phyloP scores from a whole-genome alignment of 2,113 vertebrate genomes.

The Dendrocopos noguchii region DNA sequence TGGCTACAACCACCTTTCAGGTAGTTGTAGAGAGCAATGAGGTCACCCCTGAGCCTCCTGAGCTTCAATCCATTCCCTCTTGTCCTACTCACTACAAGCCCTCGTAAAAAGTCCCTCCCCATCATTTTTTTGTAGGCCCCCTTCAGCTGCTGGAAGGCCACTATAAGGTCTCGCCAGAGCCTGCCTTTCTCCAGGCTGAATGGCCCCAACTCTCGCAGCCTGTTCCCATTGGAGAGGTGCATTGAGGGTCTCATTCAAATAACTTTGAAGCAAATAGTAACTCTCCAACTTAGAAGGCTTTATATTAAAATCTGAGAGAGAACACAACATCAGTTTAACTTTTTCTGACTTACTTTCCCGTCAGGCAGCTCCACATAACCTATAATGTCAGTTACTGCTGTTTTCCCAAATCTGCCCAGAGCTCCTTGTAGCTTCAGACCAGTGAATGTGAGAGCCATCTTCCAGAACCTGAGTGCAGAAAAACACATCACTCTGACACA shows the following conservation, averaged over 20 bases:
- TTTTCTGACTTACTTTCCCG: constrained; percentile 83
- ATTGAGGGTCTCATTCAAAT: neutral
- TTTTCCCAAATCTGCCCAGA: constrained; percentile 92
- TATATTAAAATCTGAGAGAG: neutral
- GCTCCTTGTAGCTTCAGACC: constrained; percentile 90
- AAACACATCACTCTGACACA: neutral
- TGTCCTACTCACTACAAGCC: too few relatives aligned
- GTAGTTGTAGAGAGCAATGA: too few relatives aligned
- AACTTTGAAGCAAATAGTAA: neutral
- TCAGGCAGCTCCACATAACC: constrained; percentile 90
- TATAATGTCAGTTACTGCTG: constrained; percentile 83
- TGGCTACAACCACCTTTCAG: too few relatives aligned
- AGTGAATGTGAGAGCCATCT: constrained; percentile 88
- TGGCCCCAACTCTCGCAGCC: too few relatives aligned
- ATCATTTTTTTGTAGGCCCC: too few relatives aligned
- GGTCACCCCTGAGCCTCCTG: too few relatives aligned
- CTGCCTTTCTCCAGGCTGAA: too few relatives aligned
- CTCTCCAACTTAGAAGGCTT: neutral
- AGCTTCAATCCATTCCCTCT: too few relatives aligned
- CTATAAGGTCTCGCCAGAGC: too few relatives aligned
- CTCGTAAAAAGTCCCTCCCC: too few relatives aligned
- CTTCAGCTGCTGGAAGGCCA: too few relatives aligned
- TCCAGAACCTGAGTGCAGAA: constrained; percentile 87
- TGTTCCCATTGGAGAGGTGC: neutral
- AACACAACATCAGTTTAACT: neutral